These are phyloP conservation scores for Saccopteryx bilineata DNA, from an alignment of 2,113 vertebrate genomes.

Conservation along the genomic window DNA sequence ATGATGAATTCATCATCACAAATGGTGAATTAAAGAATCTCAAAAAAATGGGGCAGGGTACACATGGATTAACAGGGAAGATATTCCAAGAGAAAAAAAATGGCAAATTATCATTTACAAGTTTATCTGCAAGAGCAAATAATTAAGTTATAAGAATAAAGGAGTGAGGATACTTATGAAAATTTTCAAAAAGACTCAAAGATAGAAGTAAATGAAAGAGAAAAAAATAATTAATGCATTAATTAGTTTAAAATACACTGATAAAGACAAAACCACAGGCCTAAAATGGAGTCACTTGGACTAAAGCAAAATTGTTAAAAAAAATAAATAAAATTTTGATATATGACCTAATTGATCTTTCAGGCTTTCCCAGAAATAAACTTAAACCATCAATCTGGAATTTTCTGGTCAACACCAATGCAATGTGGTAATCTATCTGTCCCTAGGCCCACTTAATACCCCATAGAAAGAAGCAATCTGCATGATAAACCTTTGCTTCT, in stretches of 20 bases:
- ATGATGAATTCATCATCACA: not conserved
- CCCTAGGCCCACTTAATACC: not conserved
- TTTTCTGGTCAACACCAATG: not conserved
- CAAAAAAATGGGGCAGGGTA: not conserved
- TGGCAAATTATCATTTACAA: not conserved
- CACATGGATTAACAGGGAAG: not conserved
- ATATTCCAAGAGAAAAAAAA: not conserved
- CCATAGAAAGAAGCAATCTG: not conserved
- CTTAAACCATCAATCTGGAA: not conserved
- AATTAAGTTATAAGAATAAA: not conserved
- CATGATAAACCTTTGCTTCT: too few species aligned
- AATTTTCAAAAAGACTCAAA: not conserved
- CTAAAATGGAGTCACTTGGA: not conserved
- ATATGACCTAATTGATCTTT: not conserved
- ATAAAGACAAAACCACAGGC: not conserved
- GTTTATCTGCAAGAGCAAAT: not conserved
- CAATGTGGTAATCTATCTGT: not conserved
- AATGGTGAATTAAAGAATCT: not conserved
- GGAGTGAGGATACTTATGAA: not conserved
- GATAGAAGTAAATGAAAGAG: not conserved
- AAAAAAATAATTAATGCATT: not conserved
- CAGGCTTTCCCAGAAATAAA: not conserved
- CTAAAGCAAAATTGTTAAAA: not conserved
- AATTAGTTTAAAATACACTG: not conserved
- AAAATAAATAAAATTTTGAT: not conserved